Evolutionary conservation across 1,140 invertebrate genomes (phyloP).

Genomic region (Drosophila ogumai): DNA sequence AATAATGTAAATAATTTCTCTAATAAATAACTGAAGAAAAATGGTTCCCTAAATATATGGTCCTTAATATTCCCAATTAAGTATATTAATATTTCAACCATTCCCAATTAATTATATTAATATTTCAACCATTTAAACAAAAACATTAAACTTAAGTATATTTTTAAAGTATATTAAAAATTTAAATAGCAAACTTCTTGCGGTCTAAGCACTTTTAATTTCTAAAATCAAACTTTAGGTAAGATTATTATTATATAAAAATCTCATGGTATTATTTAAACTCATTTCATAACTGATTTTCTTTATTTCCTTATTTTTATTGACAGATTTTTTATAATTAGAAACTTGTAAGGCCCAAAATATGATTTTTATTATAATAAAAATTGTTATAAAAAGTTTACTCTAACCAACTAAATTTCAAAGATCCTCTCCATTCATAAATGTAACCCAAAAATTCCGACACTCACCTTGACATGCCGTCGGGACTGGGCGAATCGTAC

Average conservation of each 20-base stretch:
- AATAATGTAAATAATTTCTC: no score
- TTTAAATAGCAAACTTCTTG: no score
- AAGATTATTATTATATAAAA: background rate
- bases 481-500: constrained; percentile 82
- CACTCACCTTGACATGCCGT: constrained; percentile 84
- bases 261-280: no score
- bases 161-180: no score
- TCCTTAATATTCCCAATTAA: no score
- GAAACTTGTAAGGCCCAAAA: rapidly evolving
- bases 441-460: background rate
- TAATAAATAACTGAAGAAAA: no score
- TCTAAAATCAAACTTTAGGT: background rate
- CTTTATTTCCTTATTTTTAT: background rate
- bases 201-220: background rate
- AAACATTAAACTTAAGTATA: no score
- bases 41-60: no score
- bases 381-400: background rate
- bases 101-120: no score
- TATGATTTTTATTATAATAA: no score
- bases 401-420: rapidly evolving
- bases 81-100: no score
- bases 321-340: background rate
- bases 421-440: background rate
- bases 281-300: background rate
- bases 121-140: no score